Evolutionary conservation across 2,888 invertebrate genomes (phyloP), one percentile per base, ranked within the genome.

Genomic region (Gnatocerus cornutus): DNA sequence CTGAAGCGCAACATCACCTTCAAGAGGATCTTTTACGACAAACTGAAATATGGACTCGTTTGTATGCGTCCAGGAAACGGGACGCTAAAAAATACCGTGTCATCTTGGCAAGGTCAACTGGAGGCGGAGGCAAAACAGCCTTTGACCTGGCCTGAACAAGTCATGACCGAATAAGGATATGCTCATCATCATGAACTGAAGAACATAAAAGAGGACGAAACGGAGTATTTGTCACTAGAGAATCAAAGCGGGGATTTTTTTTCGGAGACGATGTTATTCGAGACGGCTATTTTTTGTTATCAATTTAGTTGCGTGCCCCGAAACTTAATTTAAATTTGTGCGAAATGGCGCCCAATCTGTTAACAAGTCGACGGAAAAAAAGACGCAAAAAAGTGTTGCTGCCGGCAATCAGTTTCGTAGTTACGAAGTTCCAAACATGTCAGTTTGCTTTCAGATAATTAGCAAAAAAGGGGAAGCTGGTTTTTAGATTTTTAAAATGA

Each of bases 61-160:
- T 79, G 79, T 80, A 75, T 76, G 76, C 76, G 78, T 77, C 78
- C 69, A 71, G 67, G 74, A 71, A 73, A 72, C 69, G 73, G 74
- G 73, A 74, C 73, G 74, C 74, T 79, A 77, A 79, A 80, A 80
- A 80, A 79, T 79, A 76, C 75, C 73, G 71, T 76, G 79, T 77
- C 80, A 78, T 76, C 77, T 68, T 27, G 64, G 74, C 76, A 76
- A 77, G 78, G 77, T 76, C 77, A 75, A 56, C 66, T 66, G 66
- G 68, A 63, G 67, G 67, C 68, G 63, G 62, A 59, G 37, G 62
- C 50, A 37, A 50, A 48, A 50, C 50, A 21, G 39, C 8, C 30
- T 61, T 50, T 50, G 39, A 50, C 48, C 48, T 61, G 61, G 50
- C 50, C 59, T 30, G 59, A 45, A 46, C 59, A 46, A 59, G 46